Conservation (phyloP, 2,797 vertebrate genomes). For the Sciurus carolinensis region DNA sequence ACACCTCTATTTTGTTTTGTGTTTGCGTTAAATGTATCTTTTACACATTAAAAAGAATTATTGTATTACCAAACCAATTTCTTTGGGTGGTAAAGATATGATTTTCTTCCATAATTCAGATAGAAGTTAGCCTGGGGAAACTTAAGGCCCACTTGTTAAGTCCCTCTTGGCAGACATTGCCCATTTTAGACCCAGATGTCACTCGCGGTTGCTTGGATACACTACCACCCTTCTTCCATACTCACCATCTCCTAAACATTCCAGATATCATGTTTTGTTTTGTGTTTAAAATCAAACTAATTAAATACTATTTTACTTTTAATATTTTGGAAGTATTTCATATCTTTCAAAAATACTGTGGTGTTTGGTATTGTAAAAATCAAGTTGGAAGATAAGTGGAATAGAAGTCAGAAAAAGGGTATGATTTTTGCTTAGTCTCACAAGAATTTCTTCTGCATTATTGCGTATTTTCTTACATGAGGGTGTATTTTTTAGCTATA, state of each 20-base stretch:
- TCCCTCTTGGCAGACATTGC: neutral
- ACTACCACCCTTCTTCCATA: neutral
- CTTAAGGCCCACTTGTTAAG: rapidly evolving
- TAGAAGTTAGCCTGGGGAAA: neutral
- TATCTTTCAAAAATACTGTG: neutral
- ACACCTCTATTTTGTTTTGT: slow-evolving; percentile 29
- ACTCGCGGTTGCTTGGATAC: neutral
- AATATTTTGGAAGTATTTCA: slow-evolving; percentile 56
- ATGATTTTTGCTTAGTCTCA: neutral
- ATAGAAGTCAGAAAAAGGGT: neutral
- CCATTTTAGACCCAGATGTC: neutral
- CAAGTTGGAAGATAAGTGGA: neutral
- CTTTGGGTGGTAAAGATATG: neutral
- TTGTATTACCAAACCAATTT: slow-evolving; percentile 40
- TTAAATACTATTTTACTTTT: neutral
- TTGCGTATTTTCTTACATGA: neutral
- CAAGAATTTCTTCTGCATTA: slow-evolving; percentile 22
- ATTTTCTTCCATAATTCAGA: neutral
- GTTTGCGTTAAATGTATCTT: slow-evolving; percentile 60
- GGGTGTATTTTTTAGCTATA: neutral
- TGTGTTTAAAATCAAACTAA: slow-evolving; percentile 7
- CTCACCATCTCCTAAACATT: neutral
- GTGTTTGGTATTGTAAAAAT: neutral
- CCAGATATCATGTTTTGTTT: neutral
- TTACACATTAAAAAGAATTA: slow-evolving; percentile 60